Percentiles rank a stretch among this genome's conserved stretches.
phyloP scores from a whole-genome alignment of 2,113 vertebrate genomes.

The Synchiropus splendidus region DNA sequence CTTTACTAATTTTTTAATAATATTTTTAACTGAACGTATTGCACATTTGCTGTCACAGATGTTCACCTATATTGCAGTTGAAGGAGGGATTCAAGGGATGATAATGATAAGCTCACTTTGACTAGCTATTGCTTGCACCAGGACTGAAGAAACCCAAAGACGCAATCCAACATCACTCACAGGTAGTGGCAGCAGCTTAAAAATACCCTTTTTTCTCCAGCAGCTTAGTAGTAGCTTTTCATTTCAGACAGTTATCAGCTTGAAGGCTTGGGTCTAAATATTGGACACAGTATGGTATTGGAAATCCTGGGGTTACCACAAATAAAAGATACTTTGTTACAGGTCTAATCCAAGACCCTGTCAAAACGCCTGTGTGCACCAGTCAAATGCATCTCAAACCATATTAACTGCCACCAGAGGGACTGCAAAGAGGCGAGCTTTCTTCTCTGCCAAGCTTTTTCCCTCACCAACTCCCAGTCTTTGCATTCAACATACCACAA shows the following conservation, averaged over 20 bases:
- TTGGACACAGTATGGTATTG: conserved; percentile 67
- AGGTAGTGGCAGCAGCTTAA: conserved; percentile 54
- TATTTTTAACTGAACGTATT: too few species aligned
- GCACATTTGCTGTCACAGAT: too few species aligned
- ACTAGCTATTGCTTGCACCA: too few species aligned
- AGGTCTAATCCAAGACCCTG: conserved; percentile 65
- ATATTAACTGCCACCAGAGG: conserved; percentile 63
- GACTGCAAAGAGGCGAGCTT: conserved; percentile 40
- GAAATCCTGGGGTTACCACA: conserved; percentile 58
- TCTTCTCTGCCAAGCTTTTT: conserved; percentile 51
- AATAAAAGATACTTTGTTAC: conserved; percentile 67
- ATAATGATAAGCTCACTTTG: too few species aligned
- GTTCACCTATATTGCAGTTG: too few species aligned
- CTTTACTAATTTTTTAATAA: too few species aligned
- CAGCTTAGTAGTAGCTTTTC: conserved; percentile 62
- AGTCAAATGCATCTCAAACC: conserved; percentile 60
- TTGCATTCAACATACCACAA: conserved; percentile 45
- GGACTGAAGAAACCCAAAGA: conserved; percentile 31
- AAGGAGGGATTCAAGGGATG: too few species aligned
- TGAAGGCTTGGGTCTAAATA: conserved; percentile 71
- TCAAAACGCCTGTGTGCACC: conserved; percentile 58
- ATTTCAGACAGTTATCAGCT: conserved; percentile 64
- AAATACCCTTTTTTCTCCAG: conserved; percentile 46
- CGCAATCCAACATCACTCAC: conserved; percentile 36
- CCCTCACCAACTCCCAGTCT: conserved; percentile 49